These are phyloP conservation scores for Diarsia brunnea DNA, from an alignment of 2,888 invertebrate species.

Conservation along the genomic window DNA sequence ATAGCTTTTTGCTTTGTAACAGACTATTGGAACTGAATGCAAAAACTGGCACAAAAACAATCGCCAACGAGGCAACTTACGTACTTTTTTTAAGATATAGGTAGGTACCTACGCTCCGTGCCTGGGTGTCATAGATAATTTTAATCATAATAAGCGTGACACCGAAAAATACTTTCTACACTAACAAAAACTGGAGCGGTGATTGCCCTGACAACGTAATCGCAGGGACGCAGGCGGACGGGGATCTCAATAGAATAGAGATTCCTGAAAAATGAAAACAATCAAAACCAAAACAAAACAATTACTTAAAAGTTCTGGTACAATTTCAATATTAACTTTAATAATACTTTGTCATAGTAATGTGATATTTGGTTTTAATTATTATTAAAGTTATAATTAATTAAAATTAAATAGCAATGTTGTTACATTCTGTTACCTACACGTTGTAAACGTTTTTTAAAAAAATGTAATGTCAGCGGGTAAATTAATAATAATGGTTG, in stretches of 20 bases:
- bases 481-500: too few relatives aligned
- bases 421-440: too few relatives aligned
- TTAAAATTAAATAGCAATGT: too few relatives aligned
- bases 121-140: constrained; percentile 1
- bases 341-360: too few relatives aligned
- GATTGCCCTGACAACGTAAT: constrained; percentile 4
- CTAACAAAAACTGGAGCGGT: neutral
- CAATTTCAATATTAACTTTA: too few relatives aligned
- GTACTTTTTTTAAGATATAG: neutral
- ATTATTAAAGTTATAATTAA: too few relatives aligned
- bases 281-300: too few relatives aligned
- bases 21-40: neutral
- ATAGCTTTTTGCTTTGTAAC: neutral
- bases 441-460: too few relatives aligned
- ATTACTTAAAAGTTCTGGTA: too few relatives aligned
- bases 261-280: too few relatives aligned
- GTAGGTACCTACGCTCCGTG: neutral
- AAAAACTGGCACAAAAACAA: neutral
- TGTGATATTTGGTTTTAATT: too few relatives aligned
- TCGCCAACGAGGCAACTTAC: neutral
- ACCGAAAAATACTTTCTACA: constrained; percentile 14
- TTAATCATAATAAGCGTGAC: neutral
- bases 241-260: neutral
- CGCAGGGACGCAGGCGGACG: neutral
- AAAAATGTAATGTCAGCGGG: too few relatives aligned